A percentile compares a stretch with the other conserved stretches of the same genome.
Conservation (phyloP, 2,888 invertebrate species). For the Chalcis sispes region DNA sequence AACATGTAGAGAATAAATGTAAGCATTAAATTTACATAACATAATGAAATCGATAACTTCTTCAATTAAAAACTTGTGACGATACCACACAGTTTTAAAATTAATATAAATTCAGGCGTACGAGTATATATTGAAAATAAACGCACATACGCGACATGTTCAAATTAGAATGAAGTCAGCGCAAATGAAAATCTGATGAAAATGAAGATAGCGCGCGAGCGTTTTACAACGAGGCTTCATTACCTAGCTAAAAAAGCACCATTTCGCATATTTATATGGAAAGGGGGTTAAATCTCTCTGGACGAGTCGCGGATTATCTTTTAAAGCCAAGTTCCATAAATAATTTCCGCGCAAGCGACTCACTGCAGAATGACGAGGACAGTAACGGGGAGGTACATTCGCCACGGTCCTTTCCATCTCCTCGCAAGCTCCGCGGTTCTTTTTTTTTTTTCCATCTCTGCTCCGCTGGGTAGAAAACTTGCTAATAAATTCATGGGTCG, state of each 20-base stretch:
- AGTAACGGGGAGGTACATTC: neutral
- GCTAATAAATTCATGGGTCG: slow-evolving; percentile 68
- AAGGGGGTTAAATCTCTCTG: slow-evolving; percentile 27
- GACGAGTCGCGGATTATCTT: slow-evolving; percentile 49
- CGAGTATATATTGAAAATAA: no score
- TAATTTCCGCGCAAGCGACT: slow-evolving; percentile 45
- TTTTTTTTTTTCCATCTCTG: slow-evolving; percentile 40
- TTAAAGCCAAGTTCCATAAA: slow-evolving; percentile 65
- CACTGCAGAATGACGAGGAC: neutral
- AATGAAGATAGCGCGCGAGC: slow-evolving; percentile 2
- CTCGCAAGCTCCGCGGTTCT: no score
- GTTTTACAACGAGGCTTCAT: slow-evolving; percentile 16
- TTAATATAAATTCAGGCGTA: no score
- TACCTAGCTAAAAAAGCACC: slow-evolving; percentile 31
- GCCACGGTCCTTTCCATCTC: slow-evolving; percentile 52
- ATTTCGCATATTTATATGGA: slow-evolving; percentile 4
- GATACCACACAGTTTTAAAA: no score
- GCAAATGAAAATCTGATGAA: slow-evolving; percentile 10
- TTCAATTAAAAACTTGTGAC: no score
- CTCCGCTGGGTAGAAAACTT: slow-evolving; percentile 55
- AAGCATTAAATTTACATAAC: no score
- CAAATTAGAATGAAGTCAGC: no score
- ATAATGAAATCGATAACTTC: neutral
- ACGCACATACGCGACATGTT: no score
- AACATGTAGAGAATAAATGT: no score